Evolutionary conservation across 2,797 vertebrate genomes (phyloP).

Genomic region (Hydrolagus colliei): DNA sequence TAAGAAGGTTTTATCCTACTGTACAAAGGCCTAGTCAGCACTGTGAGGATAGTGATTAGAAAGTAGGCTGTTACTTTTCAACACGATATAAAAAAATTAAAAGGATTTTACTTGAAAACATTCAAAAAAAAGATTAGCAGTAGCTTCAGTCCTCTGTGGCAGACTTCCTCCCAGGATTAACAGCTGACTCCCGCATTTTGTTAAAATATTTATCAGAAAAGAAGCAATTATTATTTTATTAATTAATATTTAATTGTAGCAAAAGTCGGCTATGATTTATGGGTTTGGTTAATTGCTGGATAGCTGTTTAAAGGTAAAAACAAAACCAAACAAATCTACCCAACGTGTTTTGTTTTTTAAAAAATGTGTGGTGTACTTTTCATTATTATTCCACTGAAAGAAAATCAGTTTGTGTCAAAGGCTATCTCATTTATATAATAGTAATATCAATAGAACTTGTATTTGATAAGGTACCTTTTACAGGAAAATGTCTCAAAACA

Average conservation of each 20-base stretch:
- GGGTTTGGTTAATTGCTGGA: slow-evolving; percentile 32
- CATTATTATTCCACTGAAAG: not conserved
- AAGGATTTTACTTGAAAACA: not conserved
- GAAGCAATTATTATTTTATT: slow-evolving; percentile 84
- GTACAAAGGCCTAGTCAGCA: slow-evolving; percentile 55
- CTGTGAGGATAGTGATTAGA: slow-evolving; percentile 55
- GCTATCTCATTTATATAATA: not conserved
- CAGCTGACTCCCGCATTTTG: slow-evolving; percentile 68
- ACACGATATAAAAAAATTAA: slow-evolving; percentile 18
- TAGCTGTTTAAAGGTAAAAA: slow-evolving; percentile 29
- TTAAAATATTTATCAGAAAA: slow-evolving; percentile 78
- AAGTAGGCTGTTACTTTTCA: slow-evolving; percentile 59
- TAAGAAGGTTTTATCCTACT: slow-evolving; percentile 65
- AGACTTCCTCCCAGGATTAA: not conserved
- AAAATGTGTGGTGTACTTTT: not conserved
- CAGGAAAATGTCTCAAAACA: too few species aligned
- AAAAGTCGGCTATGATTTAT: slow-evolving; percentile 60
- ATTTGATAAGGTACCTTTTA: too few species aligned
- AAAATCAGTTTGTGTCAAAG: not conserved
- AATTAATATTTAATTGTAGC: slow-evolving; percentile 86
- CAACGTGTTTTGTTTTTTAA: not conserved
- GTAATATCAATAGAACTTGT: not conserved
- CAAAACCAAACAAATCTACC: not conserved
- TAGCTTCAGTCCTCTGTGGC: not conserved
- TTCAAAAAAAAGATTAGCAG: not conserved